phyloP scores from a whole-genome alignment of 1,140 invertebrate species.

The Cheumatopsyche charites region DNA sequence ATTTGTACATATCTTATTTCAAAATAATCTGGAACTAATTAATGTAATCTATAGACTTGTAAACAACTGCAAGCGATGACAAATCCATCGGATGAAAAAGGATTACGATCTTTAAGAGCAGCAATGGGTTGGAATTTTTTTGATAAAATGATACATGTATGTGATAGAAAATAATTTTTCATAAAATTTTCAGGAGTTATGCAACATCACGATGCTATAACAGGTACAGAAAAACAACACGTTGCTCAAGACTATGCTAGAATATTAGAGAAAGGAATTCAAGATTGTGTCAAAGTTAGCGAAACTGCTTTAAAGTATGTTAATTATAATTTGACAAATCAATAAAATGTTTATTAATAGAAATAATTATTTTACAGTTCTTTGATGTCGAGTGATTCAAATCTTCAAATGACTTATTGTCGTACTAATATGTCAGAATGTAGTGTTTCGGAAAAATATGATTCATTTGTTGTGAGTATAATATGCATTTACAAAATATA shows the following conservation, averaged over 20 bases:
- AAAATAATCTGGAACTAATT: too few relatives aligned
- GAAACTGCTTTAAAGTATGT: constrained; percentile 57
- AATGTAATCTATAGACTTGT: constrained; percentile 53
- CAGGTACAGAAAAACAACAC: constrained; percentile 91
- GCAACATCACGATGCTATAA: constrained; percentile 91
- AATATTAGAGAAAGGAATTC: constrained; percentile 66
- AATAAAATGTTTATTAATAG: too few relatives aligned
- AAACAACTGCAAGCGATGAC: constrained; percentile 62
- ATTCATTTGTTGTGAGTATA: constrained; percentile 65
- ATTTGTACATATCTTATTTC: too few relatives aligned
- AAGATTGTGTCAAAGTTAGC: constrained; percentile 62
- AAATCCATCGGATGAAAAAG: constrained; percentile 50
- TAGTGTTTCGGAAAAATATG: constrained; percentile 61
- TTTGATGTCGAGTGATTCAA: constrained; percentile 28
- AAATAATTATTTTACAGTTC: too few relatives aligned
- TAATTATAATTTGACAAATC: too few relatives aligned
- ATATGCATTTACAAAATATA: too few relatives aligned
- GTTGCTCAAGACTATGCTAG: constrained; percentile 87
- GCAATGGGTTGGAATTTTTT: constrained; percentile 57
- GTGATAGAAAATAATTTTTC: too few relatives aligned
- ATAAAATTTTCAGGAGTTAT: constrained; percentile 78
- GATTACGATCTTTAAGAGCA: constrained; percentile 56
- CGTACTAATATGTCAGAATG: constrained; percentile 39
- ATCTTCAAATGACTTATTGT: constrained; percentile 35
- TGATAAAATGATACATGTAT: too few relatives aligned